Evolutionary conservation across 2,113 vertebrate genomes (phyloP), one percentile per base, ranked within the genome.

Genomic region (Myrmecobius fasciatus): DNA sequence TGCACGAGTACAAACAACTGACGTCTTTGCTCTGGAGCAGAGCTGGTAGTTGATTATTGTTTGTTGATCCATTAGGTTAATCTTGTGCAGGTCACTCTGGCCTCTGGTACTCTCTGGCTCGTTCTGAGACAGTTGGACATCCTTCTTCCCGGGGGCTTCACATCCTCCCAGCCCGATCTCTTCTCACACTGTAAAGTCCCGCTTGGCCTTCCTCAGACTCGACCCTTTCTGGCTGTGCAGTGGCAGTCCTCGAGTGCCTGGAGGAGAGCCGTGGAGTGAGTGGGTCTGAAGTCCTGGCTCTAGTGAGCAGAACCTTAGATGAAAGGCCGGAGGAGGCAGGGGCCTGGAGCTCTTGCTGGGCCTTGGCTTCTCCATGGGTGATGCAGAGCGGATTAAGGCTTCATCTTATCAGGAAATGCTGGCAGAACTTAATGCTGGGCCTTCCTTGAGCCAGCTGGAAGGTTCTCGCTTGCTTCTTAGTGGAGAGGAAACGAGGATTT

Each of bases 381-480:
- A 83, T 43, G 67, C n/a, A 91, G 51, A 94, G 67, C 91, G 91
- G 94, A 91, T 96, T 96, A 95, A 89, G 89, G 92, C 94, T 96
- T 91, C 26, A 60, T 96, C 75, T 96, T 92, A 94, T 60, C 96
- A 96, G 95, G 94, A 96, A 95, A 75, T 96, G 91, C 49, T 89
- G 93, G 93, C n/a, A 93, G 53, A 95, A 56, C 94, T 97, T 96
- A 96, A 97, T 92, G 75, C 92, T 91, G 17, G 95, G 52, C 89
- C 97, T 96, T 95, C 91, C 52, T 97, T 52, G 95, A 94, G 96
- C 96, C 97, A 95, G 67, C 93, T 93, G 93, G 91, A 95, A 89
- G 93, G 94, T 95, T 93, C 17, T 75, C 8, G 67, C 36, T 93
- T 94, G 92, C 89, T 96, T 60, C 94, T 97, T 93, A 51, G 46